phyloP scores from a whole-genome alignment of 2,888 invertebrate species.

The Sarcophaga caerulescens region DNA sequence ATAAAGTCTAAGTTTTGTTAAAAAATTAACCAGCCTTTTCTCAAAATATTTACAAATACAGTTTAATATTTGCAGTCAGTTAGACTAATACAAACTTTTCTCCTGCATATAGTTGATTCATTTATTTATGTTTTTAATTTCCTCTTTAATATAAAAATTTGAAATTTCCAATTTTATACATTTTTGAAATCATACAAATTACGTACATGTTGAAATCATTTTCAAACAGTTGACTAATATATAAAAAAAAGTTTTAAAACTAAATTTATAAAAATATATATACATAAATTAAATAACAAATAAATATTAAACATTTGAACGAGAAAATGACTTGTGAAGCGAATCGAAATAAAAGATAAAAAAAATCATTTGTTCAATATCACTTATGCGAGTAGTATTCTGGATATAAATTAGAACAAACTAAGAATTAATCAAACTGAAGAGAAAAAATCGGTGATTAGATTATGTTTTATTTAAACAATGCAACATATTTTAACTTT shows the following conservation, averaged over 20 bases:
- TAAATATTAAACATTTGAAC: not conserved
- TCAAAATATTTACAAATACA: conserved; percentile 26
- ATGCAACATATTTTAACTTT: not conserved
- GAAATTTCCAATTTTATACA: not conserved
- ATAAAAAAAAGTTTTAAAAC: conserved; percentile 8
- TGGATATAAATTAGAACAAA: too few species aligned
- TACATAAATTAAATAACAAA: conserved; percentile 21
- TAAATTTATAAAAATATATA: conserved; percentile 35
- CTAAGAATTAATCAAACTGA: too few species aligned
- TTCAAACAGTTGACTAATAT: conserved; percentile 44
- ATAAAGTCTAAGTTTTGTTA: not conserved
- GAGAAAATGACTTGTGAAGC: not conserved
- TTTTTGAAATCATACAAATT: conserved; percentile 1
- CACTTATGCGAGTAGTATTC: too few species aligned
- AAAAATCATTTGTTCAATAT: not conserved
- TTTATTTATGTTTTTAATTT: conserved; percentile 12
- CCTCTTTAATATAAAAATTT: conserved; percentile 23
- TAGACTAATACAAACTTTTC: conserved; percentile 29
- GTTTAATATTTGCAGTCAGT: conserved; percentile 26
- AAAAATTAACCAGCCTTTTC: conserved; percentile 41
- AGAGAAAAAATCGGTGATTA: too few species aligned
- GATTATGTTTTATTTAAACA: not conserved
- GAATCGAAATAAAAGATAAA: not conserved
- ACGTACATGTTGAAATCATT: conserved; percentile 24
- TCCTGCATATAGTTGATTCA: conserved; percentile 28